Base-by-base conservation (phyloP, 2,113 vertebrate genomes). In the Corythoichthys intestinalis region DNA sequence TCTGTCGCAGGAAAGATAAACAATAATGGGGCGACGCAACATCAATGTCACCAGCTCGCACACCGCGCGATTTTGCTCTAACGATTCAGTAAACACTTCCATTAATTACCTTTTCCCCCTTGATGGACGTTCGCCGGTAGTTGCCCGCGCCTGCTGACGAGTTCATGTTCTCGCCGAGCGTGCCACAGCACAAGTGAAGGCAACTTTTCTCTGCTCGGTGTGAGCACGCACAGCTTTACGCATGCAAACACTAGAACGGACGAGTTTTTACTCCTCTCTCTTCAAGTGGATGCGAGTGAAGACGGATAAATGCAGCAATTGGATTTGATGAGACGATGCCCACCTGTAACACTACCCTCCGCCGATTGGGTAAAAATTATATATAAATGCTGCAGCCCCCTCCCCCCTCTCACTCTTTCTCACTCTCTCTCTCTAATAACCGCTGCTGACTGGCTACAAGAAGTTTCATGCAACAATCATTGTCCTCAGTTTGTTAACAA, bases 61-160 rank as follows among this genome's bases (percentile, higher is more conserved):
- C 7, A 35, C 14, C 13, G 5, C 4, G n/a, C 20, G 52, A 3
- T 6, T 54, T 9, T 2, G 7, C 52, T 5, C 15, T 54, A 46
- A 61, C 2, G 53, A n/a, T 20, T 35, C 11, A 17, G 9, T 67
- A 66, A 67, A 28, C 39, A 39, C 0, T 53, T 69, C 56, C n/a
- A 48, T 77, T 88, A 15, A 48, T 77, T 89, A 93, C 92, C 87
- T 87, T 87, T 4, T 90, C 85, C 48, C 65, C 85, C 58, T 81
- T 89, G 46, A 56, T 41, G 56, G 90, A 85, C n/a, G 87, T 84
- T 54, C 80, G 80, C 39, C 87, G 84, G 83, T 91, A 92, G 84
- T 88, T 91, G 39, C 90, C 85, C 17, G 69, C 88, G 65, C 91
- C 90, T 66, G 92, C 91, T 50, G 90, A 90, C 38, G 92, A 86